Conservation (phyloP, 2,888 invertebrate genomes). For the Meiosimyza platycephala region DNA sequence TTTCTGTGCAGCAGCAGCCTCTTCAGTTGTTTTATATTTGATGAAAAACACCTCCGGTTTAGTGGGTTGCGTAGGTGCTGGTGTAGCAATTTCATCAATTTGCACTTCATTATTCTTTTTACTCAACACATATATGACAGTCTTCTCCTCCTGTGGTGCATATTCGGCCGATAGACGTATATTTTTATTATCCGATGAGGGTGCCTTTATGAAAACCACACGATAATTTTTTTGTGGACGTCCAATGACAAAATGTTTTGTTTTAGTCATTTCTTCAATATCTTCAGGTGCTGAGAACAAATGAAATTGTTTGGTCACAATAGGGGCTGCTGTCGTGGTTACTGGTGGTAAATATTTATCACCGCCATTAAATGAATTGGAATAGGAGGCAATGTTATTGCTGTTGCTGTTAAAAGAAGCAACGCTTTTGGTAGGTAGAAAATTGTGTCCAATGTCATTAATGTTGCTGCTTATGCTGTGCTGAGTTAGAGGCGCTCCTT, state of each 20-base stretch:
- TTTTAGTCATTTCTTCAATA: slow-evolving; percentile 49
- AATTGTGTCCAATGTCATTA: not conserved
- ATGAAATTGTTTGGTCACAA: slow-evolving; percentile 64
- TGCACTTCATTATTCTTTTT: slow-evolving; percentile 60
- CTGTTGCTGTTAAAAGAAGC: not conserved
- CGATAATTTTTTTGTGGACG: slow-evolving; percentile 63
- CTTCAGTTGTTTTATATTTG: slow-evolving; percentile 64
- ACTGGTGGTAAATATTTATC: slow-evolving; percentile 59
- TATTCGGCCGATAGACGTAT: slow-evolving; percentile 45
- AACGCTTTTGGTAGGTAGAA: not conserved
- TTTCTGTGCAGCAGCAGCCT: slow-evolving; percentile 62
- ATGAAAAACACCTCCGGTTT: slow-evolving; percentile 66
- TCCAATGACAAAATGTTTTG: slow-evolving; percentile 59
- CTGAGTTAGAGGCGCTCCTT: not conserved
- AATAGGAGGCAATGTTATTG: not conserved
- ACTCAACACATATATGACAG: slow-evolving; percentile 64
- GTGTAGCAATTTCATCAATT: slow-evolving; percentile 57
- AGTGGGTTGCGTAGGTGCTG: slow-evolving; percentile 50
- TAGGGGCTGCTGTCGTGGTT: slow-evolving; percentile 48
- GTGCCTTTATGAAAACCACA: slow-evolving; percentile 66
- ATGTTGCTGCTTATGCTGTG: not conserved
- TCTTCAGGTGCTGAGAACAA: slow-evolving; percentile 64
- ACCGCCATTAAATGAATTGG: slow-evolving; percentile 45
- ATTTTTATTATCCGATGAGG: slow-evolving; percentile 49
- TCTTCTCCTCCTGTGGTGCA: slow-evolving; percentile 65